A percentile compares a stretch with the other conserved stretches of the same genome.
These are phyloP conservation scores for Melangyna quadrimaculata DNA, from an alignment of 2,888 invertebrate genomes.

Conservation along the genomic window DNA sequence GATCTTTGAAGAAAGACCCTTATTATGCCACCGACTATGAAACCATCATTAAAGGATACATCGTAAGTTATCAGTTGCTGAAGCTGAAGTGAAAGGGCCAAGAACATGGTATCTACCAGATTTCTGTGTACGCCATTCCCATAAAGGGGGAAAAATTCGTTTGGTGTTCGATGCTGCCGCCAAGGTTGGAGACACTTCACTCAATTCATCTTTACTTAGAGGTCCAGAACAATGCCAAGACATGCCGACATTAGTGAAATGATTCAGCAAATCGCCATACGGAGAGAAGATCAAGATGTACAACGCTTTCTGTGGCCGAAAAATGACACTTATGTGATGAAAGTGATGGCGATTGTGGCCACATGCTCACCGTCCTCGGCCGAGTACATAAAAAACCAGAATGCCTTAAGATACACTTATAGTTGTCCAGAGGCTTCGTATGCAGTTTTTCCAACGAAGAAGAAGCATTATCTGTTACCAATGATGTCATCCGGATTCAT, in stretches of 20 bases:
- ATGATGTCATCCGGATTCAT: constrained; percentile 15
- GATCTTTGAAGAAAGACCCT: neutral
- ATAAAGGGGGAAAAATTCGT: neutral
- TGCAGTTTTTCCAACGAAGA: no score
- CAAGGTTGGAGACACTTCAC: neutral
- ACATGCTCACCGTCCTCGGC: constrained; percentile 23
- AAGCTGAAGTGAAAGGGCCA: neutral
- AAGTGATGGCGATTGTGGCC: constrained; percentile 40
- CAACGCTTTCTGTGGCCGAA: neutral
- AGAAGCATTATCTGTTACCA: no score
- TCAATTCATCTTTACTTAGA: neutral
- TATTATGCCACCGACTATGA: neutral
- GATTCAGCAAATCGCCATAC: neutral
- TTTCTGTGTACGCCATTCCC: neutral
- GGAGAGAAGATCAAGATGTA: neutral
- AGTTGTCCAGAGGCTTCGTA: constrained; percentile 1
- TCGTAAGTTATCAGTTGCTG: neutral
- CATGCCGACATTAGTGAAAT: neutral
- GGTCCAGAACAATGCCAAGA: neutral
- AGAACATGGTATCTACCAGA: neutral
- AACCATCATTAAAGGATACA: neutral
- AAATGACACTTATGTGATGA: neutral
- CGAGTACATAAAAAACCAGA: constrained; percentile 5
- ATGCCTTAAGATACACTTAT: neutral
- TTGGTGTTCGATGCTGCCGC: neutral